Conservation (phyloP, 2,797 vertebrate genomes). For the Esox masquinongy region DNA sequence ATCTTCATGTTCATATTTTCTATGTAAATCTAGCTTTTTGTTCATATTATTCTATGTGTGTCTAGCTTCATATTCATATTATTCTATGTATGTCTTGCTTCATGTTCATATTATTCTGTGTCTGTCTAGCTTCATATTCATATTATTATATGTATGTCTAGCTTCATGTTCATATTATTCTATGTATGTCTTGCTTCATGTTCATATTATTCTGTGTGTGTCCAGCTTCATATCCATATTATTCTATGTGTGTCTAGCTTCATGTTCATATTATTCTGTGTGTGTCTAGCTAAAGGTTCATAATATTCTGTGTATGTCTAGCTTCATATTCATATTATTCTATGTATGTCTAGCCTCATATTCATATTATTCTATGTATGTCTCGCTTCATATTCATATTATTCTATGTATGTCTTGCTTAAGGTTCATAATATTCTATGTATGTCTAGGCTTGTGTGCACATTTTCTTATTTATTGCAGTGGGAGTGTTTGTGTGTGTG, state of each 20-base stretch:
- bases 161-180: background rate
- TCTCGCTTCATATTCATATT: background rate
- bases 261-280: too few relatives aligned
- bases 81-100: background rate
- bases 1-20: background rate
- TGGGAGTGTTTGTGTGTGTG: conserved; percentile 11
- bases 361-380: background rate
- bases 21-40: background rate
- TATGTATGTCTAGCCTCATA: too few relatives aligned
- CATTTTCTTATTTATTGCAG: background rate
- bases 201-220: background rate
- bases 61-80: background rate
- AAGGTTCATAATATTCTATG: background rate
- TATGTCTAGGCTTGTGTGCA: conserved; percentile 1
- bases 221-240: too few relatives aligned
- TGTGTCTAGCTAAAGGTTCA: too few relatives aligned
- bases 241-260: too few relatives aligned
- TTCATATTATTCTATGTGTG: background rate
- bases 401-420: background rate
- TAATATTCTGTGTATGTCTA: too few relatives aligned
- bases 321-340: too few relatives aligned
- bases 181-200: background rate
- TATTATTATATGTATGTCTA: too few relatives aligned
- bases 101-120: background rate
- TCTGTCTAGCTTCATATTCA: background rate